These are phyloP conservation scores for Exaiptasia diaphana DNA, from an alignment of 64 coral and sea anemone genomes.

Conservation along the genomic window DNA sequence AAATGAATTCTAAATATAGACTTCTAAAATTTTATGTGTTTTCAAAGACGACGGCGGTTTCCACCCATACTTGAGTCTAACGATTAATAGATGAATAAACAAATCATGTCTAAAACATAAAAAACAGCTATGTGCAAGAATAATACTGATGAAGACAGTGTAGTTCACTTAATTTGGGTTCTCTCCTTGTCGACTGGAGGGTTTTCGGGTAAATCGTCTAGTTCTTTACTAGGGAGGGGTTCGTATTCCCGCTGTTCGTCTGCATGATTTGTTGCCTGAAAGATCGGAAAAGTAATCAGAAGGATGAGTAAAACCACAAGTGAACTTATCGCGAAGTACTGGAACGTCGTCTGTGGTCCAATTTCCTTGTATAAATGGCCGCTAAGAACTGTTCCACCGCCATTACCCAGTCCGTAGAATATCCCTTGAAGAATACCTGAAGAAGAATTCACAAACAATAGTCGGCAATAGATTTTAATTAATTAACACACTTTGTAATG, in stretches of 20 bases:
- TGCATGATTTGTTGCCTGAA: not conserved
- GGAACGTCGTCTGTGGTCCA: too few species aligned
- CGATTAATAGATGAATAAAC: too few species aligned
- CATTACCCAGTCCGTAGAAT: constrained; percentile 92
- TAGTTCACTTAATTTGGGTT: too few species aligned
- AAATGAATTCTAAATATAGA: too few species aligned
- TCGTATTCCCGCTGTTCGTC: not conserved
- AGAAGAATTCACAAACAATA: not conserved
- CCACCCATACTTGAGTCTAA: too few species aligned
- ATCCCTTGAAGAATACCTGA: constrained; percentile 87
- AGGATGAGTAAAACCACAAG: not conserved
- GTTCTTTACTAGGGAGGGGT: not conserved
- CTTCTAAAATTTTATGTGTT: too few species aligned
- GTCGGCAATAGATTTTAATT: not conserved
- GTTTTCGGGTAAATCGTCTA: too few species aligned
- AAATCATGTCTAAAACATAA: too few species aligned
- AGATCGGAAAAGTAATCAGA: not conserved
- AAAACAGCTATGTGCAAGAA: too few species aligned
- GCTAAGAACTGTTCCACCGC: constrained; percentile 79
- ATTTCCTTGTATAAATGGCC: constrained; percentile 60
- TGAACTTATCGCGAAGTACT: constrained; percentile 26
- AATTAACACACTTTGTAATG: not conserved
- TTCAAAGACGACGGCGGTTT: too few species aligned
- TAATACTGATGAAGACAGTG: too few species aligned
- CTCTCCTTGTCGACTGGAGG: too few species aligned